These are phyloP conservation scores for Liparis tanakae DNA, from an alignment of 2,797 vertebrate genomes.

Conservation along the genomic window DNA sequence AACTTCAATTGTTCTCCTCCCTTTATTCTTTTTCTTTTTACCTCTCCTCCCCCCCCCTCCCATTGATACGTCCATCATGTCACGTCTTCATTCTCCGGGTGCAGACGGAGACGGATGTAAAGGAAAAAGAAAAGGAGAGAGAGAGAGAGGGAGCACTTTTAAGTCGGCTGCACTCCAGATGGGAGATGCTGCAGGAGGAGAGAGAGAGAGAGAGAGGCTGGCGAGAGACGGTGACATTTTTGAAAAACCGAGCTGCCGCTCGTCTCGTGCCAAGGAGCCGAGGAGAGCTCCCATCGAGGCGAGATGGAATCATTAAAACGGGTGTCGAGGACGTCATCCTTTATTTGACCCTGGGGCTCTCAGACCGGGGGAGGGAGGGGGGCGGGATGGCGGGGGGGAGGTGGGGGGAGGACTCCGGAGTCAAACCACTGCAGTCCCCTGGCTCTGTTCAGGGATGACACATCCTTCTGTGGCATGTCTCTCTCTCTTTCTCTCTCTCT, in stretches of 20 bases:
- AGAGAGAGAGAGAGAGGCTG: slow-evolving; percentile 14
- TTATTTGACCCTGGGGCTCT: slow-evolving; percentile 67
- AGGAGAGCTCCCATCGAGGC: slow-evolving; percentile 45
- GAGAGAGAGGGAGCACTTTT: slow-evolving; percentile 30
- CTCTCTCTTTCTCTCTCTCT: not conserved
- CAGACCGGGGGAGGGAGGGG: slow-evolving; percentile 23
- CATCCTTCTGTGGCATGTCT: slow-evolving; percentile 59
- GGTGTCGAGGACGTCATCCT: slow-evolving; percentile 67
- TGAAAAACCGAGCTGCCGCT: slow-evolving; percentile 42
- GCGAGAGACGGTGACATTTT: slow-evolving; percentile 34
- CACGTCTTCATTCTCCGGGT: slow-evolving; percentile 52
- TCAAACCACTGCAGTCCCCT: slow-evolving; percentile 64
- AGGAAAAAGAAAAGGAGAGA: slow-evolving; percentile 23
- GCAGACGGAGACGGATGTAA: slow-evolving; percentile 44
- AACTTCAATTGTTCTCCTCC: slow-evolving; percentile 64
- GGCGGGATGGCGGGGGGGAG: slow-evolving; percentile 6
- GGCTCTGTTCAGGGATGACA: slow-evolving; percentile 64
- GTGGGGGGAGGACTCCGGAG: slow-evolving; percentile 36
- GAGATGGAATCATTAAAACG: slow-evolving; percentile 74
- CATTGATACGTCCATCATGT: slow-evolving; percentile 72
- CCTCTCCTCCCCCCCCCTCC: not conserved
- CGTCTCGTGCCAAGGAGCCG: slow-evolving; percentile 30
- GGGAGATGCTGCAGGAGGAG: slow-evolving; percentile 48
- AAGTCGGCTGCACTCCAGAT: slow-evolving; percentile 47
- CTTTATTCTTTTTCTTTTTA: slow-evolving; percentile 37